A percentile compares a stretch with the other conserved stretches of the same genome.
Evolutionary conservation across 2,797 vertebrate species (phyloP).

Genomic region (Sarcoramphus papa): DNA sequence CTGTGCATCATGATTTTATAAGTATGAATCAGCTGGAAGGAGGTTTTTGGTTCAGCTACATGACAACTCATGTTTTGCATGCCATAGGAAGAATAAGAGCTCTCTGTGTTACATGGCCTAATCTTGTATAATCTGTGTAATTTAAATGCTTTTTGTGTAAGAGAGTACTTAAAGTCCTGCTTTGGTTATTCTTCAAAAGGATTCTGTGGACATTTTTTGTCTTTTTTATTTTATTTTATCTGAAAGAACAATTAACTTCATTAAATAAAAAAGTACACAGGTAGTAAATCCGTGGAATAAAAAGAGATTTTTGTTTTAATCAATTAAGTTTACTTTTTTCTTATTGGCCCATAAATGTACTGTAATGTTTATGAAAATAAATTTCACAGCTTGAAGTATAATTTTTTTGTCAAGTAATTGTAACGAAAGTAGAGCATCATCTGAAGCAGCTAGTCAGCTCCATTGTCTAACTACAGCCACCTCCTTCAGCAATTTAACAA

Average conservation of each 20-base stretch:
- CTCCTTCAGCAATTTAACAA: neutral
- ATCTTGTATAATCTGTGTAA: constrained; percentile 45
- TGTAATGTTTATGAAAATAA: neutral
- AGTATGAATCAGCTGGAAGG: constrained; percentile 34
- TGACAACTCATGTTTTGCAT: constrained; percentile 17
- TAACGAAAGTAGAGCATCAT: neutral
- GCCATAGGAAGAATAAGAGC: neutral
- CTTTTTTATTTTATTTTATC: neutral
- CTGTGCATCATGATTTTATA: neutral
- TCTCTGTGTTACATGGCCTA: neutral
- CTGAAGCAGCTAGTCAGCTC: neutral
- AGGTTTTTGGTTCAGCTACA: neutral
- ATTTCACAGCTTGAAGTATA: neutral
- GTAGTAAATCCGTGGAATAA: neutral
- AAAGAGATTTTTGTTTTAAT: neutral
- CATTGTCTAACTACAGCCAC: neutral
- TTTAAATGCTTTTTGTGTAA: constrained; percentile 23
- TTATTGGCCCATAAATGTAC: neutral
- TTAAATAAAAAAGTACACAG: neutral
- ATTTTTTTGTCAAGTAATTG: neutral
- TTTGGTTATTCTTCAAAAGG: constrained; percentile 12
- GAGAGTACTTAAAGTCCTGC: neutral
- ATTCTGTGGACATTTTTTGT: neutral
- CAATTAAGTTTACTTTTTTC: neutral
- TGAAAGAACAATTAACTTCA: neutral